A percentile compares a stretch with the other conserved stretches of the same genome.
These are phyloP conservation scores for Polyommatus icarus DNA, from an alignment of 2,888 invertebrate species.

Conservation along the genomic window DNA sequence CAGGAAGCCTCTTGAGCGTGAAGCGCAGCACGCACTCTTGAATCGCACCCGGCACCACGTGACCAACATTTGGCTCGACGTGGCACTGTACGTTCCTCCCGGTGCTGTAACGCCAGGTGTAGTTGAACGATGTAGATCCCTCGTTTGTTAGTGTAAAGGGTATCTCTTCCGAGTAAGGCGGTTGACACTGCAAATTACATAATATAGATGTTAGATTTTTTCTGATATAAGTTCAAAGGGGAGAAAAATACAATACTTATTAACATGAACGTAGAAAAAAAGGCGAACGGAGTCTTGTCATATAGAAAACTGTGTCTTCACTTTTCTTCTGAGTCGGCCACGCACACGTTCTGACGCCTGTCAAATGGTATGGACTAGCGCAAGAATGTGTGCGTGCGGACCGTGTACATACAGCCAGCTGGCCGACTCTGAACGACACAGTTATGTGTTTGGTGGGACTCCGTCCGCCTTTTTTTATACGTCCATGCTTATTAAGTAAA, in stretches of 20 bases:
- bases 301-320: too few relatives aligned
- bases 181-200: conserved; percentile 59
- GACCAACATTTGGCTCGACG: conserved; percentile 64
- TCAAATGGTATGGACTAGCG: too few relatives aligned
- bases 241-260: neutral
- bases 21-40: conserved; percentile 62
- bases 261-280: too few relatives aligned
- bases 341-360: too few relatives aligned
- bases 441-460: too few relatives aligned
- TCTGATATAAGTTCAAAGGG: neutral
- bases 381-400: too few relatives aligned
- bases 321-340: too few relatives aligned
- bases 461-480: too few relatives aligned
- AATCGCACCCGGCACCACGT: conserved; percentile 59
- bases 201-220: neutral
- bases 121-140: conserved; percentile 71
- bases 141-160: conserved; percentile 67
- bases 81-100: conserved; percentile 62
- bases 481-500: too few relatives aligned
- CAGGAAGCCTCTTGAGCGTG: conserved; percentile 64
- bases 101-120: conserved; percentile 62
- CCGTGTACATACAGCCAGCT: too few relatives aligned
- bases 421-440: too few relatives aligned
- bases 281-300: too few relatives aligned
- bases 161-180: conserved; percentile 66